Evolutionary conservation across 2,888 invertebrate species (phyloP), one percentile per base, ranked within the genome.

Genomic region (Miltochrista miniata): DNA sequence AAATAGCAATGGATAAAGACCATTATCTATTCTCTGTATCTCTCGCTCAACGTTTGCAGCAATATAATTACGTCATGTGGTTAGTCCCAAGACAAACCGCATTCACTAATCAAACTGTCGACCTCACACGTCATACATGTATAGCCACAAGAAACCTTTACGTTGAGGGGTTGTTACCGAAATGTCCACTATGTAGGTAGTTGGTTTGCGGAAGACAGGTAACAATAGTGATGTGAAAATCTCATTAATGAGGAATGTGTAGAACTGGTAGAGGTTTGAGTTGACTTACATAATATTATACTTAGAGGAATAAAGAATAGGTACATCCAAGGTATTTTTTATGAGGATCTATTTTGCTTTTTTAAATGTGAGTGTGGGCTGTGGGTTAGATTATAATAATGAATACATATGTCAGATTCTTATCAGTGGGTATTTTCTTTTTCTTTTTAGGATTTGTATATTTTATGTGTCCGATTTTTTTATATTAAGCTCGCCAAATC

Each of bases 61-160:
- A 43, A 48, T 29, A 14, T 40, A 33, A 37, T 18, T 42, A 11
- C 44, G 41, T 49, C 38, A 38, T 34, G 49, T 33, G 49, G 49
- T 44, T 39, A 34, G 29, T 44, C 34, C 39, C 49, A 8, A 42
- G 48, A 48, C 37, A 49, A 33, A 44, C 38, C 39, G 30, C 49
- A 29, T 44, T 29, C 49, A 49, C 44, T 49, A 44, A 48, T 48
- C 43, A 48, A 38, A 39, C 43, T 33, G 48, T 48, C 43, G 48
- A 41, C 36, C 41, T 48, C 31, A 36, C 38, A 38, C 43, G 48
- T 37, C 33, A 48, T 43, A 24, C 34, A n/a, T n/a, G 15, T 39
- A 43, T 7, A 43, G 37, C 42, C 48, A 44, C 39, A 39, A 49
- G 44, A 34, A 29, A 24, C 24, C 42, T 31, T 18, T 36, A 30